These are phyloP conservation scores for Strigamia transsilvanica DNA, from an alignment of 2,888 invertebrate species.

Conservation along the genomic window DNA sequence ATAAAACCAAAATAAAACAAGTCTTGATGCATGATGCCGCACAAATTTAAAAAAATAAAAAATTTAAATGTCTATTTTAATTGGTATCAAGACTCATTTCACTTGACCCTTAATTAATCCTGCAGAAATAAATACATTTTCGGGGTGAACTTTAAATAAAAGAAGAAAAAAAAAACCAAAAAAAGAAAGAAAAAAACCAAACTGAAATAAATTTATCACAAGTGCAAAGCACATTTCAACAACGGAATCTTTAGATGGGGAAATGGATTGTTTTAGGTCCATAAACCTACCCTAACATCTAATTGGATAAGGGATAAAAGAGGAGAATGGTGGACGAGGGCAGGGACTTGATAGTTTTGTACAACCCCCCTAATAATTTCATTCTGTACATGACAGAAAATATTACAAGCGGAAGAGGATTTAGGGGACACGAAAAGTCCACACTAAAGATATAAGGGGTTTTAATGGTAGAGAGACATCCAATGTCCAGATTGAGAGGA, in stretches of 20 bases:
- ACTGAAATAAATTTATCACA: neutral
- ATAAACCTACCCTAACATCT: conserved; percentile 46
- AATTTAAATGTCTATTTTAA: no score
- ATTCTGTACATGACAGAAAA: conserved; percentile 47
- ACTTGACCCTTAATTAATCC: neutral
- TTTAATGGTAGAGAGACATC: conserved; percentile 34
- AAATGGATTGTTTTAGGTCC: conserved; percentile 42
- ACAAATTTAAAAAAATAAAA: neutral
- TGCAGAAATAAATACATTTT: neutral
- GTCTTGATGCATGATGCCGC: no score
- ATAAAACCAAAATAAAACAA: no score
- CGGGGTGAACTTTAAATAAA: neutral
- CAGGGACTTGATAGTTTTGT: conserved; percentile 29
- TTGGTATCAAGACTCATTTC: no score
- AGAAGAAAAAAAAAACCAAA: neutral
- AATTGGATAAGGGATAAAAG: conserved; percentile 49
- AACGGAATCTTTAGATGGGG: conserved; percentile 16
- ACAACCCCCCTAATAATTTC: conserved; percentile 44
- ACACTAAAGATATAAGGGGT: conserved; percentile 44
- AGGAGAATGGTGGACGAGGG: conserved; percentile 7
- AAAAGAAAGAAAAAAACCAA: neutral
- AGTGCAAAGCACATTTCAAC: conserved; percentile 31
- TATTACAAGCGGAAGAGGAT: conserved; percentile 40
- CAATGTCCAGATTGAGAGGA: conserved; percentile 45
- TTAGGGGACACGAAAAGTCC: conserved; percentile 28